Base-by-base conservation (phyloP, 1,140 invertebrate genomes). In the Oncopeltus fasciatus region DNA sequence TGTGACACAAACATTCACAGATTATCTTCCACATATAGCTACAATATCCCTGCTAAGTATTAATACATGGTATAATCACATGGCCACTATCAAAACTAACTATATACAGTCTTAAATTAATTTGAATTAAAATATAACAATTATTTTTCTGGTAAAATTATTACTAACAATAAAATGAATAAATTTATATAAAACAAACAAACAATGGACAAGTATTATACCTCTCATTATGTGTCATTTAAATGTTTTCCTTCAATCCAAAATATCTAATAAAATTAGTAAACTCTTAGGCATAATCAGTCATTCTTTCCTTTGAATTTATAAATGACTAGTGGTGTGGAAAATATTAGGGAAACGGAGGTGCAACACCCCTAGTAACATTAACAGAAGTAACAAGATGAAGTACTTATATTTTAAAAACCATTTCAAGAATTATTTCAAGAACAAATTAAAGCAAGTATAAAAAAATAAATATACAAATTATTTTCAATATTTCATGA, bases 81-180 rank as follows among this genome's bases (percentile, higher is more conserved):
- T 53, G 49, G 49, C 49, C 49, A 53, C 49, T 53, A 53, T 53
- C 20, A 46, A 24, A 20, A 24, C 49, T 53, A 53, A 16, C 49
- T 53, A 53, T 53, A 24, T 53, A 53, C 49, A 53, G 49, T 53
- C 49, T 53, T 53, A 53, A 53, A 53, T 27, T 24, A 53, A 53
- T 24, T 53, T 53, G 49, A 53, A 24, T 53, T 24, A 18, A 38
- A 38, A 38, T 38, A 8, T 38, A 38, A 38, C 31, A 38, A 38
- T 5, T 38, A n/a, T 38, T 38, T 38, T 8, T 8, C 31, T 38
- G 31, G 31, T 38, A 38, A 8, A 8, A 38, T 8, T 14, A 8
- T 38, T 8, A 38, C 5, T 38, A 8, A 38, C 14, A 38, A 38
- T 8, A 14, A 14, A 38, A 38, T 38, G 14, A 38, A 38, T 38